These are phyloP conservation scores for Hirudinaria manillensis DNA, from an alignment of 2,888 invertebrate genomes.

Conservation along the genomic window DNA sequence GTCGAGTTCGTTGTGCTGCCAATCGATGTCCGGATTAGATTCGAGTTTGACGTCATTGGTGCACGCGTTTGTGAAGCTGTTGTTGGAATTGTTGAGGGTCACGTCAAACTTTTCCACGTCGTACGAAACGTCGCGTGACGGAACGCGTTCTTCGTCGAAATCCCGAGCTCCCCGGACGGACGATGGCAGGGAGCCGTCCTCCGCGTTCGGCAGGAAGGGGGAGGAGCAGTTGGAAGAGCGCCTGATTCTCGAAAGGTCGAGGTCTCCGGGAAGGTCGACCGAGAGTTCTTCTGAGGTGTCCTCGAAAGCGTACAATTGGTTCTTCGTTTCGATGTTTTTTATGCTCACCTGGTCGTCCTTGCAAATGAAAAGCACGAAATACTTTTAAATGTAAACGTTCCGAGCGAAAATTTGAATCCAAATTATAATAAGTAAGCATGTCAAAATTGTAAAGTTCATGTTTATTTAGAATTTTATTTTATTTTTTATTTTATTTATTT, in stretches of 20 bases:
- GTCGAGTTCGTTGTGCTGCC: slow-evolving; percentile 34
- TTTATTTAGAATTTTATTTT: too few species aligned
- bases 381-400: too few species aligned
- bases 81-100: slow-evolving; percentile 21
- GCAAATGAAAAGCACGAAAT: too few species aligned
- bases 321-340: background rate
- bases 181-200: background rate
- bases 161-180: background rate
- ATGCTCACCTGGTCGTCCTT: slow-evolving; percentile 14
- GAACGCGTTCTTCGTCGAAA: background rate
- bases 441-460: too few species aligned
- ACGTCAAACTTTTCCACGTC: background rate
- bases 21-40: slow-evolving; percentile 29
- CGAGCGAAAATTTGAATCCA: background rate
- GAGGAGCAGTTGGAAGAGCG: slow-evolving; percentile 8
- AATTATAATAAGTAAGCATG: background rate
- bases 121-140: background rate
- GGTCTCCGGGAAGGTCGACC: background rate
- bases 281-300: background rate
- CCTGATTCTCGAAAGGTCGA: background rate
- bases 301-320: slow-evolving; percentile 6
- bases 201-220: background rate
- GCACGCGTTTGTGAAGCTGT: slow-evolving; percentile 20
- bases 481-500: too few species aligned
- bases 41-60: slow-evolving; percentile 15